These are phyloP conservation scores for Pituophis catenifer DNA, from an alignment of 2,113 vertebrate genomes.

Conservation along the genomic window DNA sequence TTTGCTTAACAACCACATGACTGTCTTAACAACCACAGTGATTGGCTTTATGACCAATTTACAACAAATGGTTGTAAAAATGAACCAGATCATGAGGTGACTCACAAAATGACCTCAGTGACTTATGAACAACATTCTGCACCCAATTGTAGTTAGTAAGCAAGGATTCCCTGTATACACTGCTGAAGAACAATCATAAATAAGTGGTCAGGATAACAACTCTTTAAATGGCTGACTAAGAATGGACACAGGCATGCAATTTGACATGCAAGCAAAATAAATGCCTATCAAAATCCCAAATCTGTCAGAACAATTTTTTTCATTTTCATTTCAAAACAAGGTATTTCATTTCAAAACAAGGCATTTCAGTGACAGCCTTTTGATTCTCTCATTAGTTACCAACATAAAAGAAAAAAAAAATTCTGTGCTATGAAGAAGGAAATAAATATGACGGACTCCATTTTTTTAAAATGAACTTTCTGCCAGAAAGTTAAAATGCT, in stretches of 20 bases:
- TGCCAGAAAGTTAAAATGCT: background rate
- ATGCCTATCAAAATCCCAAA: background rate
- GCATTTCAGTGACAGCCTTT: slow-evolving; percentile 5
- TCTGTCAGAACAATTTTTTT: background rate
- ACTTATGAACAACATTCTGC: too few relatives aligned
- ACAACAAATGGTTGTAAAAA: too few relatives aligned
- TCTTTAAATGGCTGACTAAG: background rate
- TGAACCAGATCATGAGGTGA: too few relatives aligned
- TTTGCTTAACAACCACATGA: too few relatives aligned
- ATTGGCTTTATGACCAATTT: too few relatives aligned
- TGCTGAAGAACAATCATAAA: slow-evolving; percentile 2
- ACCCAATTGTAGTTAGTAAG: too few relatives aligned
- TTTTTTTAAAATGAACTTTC: background rate
- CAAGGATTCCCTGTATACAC: background rate
- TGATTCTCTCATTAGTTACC: slow-evolving; percentile 22
- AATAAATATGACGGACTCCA: background rate
- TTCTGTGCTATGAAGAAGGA: slow-evolving; percentile 1
- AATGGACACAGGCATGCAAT: slow-evolving; percentile 7
- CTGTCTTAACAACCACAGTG: too few relatives aligned
- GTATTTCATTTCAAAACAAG: background rate
- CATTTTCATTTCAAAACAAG: background rate
- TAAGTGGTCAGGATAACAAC: background rate
- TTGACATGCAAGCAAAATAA: background rate
- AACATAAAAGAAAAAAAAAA: background rate
- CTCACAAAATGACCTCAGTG: too few relatives aligned